Percentiles rank a stretch among this genome's conserved stretches.
phyloP scores from a whole-genome alignment of 2,888 invertebrate species.

The Malacosoma neustria region DNA sequence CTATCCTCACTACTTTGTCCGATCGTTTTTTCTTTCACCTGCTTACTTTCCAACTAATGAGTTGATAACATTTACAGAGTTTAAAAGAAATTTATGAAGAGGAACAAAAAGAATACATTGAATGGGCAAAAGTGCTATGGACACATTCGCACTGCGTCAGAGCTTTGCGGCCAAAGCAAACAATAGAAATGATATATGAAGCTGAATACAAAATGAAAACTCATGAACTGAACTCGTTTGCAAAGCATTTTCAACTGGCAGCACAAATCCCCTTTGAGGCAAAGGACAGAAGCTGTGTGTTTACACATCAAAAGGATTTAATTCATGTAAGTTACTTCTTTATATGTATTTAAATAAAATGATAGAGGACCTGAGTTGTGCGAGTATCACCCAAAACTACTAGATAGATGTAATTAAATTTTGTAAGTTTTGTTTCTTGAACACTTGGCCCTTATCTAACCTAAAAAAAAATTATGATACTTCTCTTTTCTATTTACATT shows the following conservation, averaged over 20 bases:
- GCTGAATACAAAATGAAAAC: slow-evolving; percentile 40
- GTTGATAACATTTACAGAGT: slow-evolving; percentile 35
- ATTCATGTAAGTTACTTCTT: slow-evolving; percentile 40
- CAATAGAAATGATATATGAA: slow-evolving; percentile 42
- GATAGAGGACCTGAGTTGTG: too few species aligned
- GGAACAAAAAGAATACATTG: slow-evolving; percentile 47
- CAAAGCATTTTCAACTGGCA: slow-evolving; percentile 33
- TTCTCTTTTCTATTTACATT: too few species aligned
- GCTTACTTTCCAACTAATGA: too few species aligned
- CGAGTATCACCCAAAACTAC: too few species aligned
- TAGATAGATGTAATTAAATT: too few species aligned
- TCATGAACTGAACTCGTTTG: slow-evolving; percentile 29
- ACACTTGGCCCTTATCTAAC: too few species aligned
- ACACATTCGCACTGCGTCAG: slow-evolving; percentile 34
- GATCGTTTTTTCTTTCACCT: too few species aligned
- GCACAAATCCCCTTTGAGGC: slow-evolving; percentile 45
- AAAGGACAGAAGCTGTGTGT: slow-evolving; percentile 19
- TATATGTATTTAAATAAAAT: too few species aligned
- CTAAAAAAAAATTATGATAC: too few species aligned
- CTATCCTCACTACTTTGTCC: too few species aligned
- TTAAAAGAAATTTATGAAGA: slow-evolving; percentile 33
- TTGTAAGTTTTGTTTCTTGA: too few species aligned
- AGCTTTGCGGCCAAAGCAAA: slow-evolving; percentile 42
- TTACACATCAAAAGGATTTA: slow-evolving; percentile 29
- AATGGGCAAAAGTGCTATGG: slow-evolving; percentile 54